Evolutionary conservation across 2,113 vertebrate species (phyloP), one percentile per base, ranked within the genome.

Genomic region (Platanista minor): DNA sequence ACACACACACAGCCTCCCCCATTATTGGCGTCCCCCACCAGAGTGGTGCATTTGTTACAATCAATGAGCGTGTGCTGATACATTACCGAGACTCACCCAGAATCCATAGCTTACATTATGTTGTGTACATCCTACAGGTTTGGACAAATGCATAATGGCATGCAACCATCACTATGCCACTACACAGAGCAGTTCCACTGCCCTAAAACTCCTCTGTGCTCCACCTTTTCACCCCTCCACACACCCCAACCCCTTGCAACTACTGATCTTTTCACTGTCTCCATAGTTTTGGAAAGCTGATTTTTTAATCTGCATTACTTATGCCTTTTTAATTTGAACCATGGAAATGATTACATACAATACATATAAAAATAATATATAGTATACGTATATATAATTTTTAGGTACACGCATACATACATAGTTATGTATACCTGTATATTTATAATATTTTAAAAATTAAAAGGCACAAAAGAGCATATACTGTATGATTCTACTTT

Each of bases 381-480:
- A n/a, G 41, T 36, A n/a, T 29, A 54, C 25, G 21, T 7, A 20
- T 9, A 77, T 29, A 54, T 31, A 78, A n/a, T n/a, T 36, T 83
- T 41, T 62, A 49, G 20, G 11, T 8, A 33, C 7, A 39, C 12
- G 43, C 7, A n/a, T n/a, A 59, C 17, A 71, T 39, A 78, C 7
- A 21, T 15, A 11, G 3, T 9, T 49, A 43, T 0, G 4, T 18
- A 25, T 27, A 59, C 2, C 0, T 33, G 36, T 11, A 23, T 8
- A 41, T 13, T 29, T 41, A 12, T 23, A 33, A 62, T 23, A 54
- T 61, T 59, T 85, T 77, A 83, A 39, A 54, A 85, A 29, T 85
- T 61, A 62, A 91, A 96, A 61, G 59, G 84, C 29, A 88, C 59
- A 31, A n/a, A 95, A 69, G 33, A 36, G 66, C 49, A 87, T 25